Evolutionary conservation across 2,113 vertebrate species (phyloP).

Genomic region (Elachura formosa): DNA sequence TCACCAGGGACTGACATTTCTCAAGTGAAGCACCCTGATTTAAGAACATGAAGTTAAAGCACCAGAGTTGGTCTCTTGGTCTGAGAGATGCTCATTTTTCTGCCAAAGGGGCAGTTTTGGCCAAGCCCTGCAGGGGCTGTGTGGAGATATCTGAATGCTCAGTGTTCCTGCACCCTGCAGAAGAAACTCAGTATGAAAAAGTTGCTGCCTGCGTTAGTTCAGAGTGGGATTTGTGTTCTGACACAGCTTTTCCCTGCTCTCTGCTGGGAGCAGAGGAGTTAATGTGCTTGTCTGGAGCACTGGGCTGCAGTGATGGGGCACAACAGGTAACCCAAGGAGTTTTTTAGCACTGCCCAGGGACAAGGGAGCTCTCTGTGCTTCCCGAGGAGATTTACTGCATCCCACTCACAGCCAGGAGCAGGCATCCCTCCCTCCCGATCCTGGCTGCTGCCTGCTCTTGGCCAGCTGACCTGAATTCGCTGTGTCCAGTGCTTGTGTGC

Average conservation of each 20-base stretch:
- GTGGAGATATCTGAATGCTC: not conserved
- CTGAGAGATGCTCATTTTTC: not conserved
- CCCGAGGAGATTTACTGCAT: not conserved
- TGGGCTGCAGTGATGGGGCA: not conserved
- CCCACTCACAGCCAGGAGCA: not conserved
- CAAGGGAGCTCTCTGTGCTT: not conserved
- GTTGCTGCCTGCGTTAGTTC: not conserved
- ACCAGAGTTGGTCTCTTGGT: not conserved
- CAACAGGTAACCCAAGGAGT: not conserved
- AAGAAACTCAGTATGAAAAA: not conserved
- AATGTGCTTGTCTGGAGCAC: not conserved
- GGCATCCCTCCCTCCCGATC: constrained; percentile 48
- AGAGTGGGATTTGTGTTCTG: not conserved
- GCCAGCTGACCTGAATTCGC: not conserved
- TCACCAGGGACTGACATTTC: not conserved
- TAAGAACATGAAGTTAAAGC: not conserved
- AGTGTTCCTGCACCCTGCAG: not conserved
- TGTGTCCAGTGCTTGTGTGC: not conserved
- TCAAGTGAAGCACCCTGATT: not conserved
- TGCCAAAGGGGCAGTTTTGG: not conserved
- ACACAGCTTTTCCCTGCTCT: not conserved
- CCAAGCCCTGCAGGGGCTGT: not conserved
- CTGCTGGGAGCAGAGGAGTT: not conserved
- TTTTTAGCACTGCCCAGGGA: not conserved
- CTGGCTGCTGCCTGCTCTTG: not conserved